Evolutionary conservation across 2,888 invertebrate species (phyloP), one percentile per base, ranked within the genome.

Genomic region (Nomada ferruginata): DNA sequence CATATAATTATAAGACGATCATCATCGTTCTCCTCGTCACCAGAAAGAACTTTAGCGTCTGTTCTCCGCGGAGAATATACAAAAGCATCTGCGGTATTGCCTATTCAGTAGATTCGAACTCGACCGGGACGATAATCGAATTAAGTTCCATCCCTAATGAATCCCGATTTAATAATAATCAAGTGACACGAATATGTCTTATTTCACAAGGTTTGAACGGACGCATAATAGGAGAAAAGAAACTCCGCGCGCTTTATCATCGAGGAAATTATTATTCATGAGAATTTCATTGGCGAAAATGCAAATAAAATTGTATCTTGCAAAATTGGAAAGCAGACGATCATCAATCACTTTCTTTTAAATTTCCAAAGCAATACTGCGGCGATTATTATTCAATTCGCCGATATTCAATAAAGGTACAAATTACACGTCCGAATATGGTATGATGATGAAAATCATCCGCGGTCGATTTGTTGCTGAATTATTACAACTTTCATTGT

Each of bases 1-100:
- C 84, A 85, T 86, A 89, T 88, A 89, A 90, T 87, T 87, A 89
- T 83, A 83, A 82, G 83, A 83, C 84, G 85, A 87, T 88, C 83
- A 88, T 90, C 84, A 89, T 87, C 86, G 85, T 87, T 76, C 81
- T 87, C 85, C 65, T 83, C 76, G 77, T 82, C 81, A 80, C 71
- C 75, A 72, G 74, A 42, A 75, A 77, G 53, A 85, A 75, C 78
- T 79, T 36, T 57, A 78, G 76, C 76, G 59, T 47, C 44, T 59
- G 20, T 47, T 42, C 18, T 23, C 63, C 66, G n/a, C 36, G 47
- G 20, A 44, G 61, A 64, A 76, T 26, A 53, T 23, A 23, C 60
- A 26, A 55, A 69, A 44, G 66, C 83, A 86, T 84, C 79, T 82
- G 85, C 82, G 59, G 23, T 68, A 80, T 83, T 63, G 79, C 73